Base-by-base conservation (phyloP, 2,113 vertebrate genomes). In the Rhinichthys klamathensis region DNA sequence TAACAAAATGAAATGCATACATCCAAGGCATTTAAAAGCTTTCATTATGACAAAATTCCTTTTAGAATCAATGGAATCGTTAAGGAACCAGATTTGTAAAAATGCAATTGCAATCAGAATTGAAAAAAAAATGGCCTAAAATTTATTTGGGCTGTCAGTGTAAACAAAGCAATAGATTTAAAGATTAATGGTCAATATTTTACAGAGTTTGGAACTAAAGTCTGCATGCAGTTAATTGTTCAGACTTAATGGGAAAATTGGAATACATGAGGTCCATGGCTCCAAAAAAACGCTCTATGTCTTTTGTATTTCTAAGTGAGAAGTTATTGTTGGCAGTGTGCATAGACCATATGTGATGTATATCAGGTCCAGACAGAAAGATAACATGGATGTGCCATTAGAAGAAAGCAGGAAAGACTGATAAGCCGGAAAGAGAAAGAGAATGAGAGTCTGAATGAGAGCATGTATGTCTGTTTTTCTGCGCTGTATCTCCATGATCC, bases 321-420 rank as follows among this genome's bases (percentile, higher is more conserved):
- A 38, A 44, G 61, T 46, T 82, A 61, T 85, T 41, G 69, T 70
- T 75, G 76, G 54, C 30, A 56, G 79, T 85, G 88, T 75, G 72
- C 15, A 18, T 90, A 90, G 67, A 75, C 49, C 15, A 30, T 92
- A 90, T 90, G 92, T 90, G 92, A 87, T 87, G 56, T 56, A 51
- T 80, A 74, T 87, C 81, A 65, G 81, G 41, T 51, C n/a, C 65
- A 87, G 86, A 87, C 86, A 11, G 75, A 30, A 67, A 77, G 58
- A 77, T 84, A 84, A 67, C 44, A 78, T 65, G 73, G 60, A 84
- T 87, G 44, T 73, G 16, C 56, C 70, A 72, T 61, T 73, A 69
- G 74, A 82, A 84, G 46, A 61, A 35, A 60, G 13, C 75, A 67
- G 77, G 72, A 84, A 87, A 61, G 32, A 44, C 69, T 73, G 82